These are phyloP conservation scores for Serilophus lunatus DNA, from an alignment of 2,113 vertebrate species.

Conservation along the genomic window DNA sequence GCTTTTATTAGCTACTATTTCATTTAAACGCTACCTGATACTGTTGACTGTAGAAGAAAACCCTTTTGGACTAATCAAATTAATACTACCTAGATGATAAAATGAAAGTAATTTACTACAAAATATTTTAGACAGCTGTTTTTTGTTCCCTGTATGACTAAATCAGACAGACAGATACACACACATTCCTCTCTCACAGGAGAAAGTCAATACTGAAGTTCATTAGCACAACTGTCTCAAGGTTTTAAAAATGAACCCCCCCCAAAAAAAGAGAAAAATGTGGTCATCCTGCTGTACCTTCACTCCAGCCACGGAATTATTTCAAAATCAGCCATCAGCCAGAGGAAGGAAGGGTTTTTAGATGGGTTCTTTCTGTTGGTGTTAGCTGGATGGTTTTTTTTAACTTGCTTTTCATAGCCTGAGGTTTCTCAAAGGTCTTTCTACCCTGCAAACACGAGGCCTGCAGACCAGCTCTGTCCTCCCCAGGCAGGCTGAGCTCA, in stretches of 20 bases:
- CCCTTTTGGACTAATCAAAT: not conserved
- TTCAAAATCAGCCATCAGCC: not conserved
- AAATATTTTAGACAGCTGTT: not conserved
- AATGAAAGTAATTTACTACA: not conserved
- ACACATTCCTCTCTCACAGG: not conserved
- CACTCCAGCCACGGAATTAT: not conserved
- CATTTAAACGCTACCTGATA: not conserved
- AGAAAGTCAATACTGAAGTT: not conserved
- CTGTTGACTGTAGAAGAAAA: not conserved
- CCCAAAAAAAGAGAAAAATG: not conserved
- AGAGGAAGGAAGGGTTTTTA: not conserved
- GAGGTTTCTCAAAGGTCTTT: not conserved
- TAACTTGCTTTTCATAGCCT: not conserved
- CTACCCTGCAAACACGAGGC: not conserved
- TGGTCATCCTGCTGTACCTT: not conserved
- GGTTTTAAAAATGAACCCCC: not conserved
- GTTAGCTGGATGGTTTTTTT: not conserved
- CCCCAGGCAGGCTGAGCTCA: not conserved
- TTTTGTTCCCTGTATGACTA: not conserved
- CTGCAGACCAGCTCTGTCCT: not conserved
- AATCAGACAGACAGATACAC: not conserved
- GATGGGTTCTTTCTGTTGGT: not conserved
- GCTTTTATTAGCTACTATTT: slow-evolving; percentile 22
- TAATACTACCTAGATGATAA: not conserved
- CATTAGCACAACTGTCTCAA: rapidly evolving